Evolutionary conservation across 2,797 vertebrate genomes (phyloP).

Genomic region (Sebastes hubbsi): DNA sequence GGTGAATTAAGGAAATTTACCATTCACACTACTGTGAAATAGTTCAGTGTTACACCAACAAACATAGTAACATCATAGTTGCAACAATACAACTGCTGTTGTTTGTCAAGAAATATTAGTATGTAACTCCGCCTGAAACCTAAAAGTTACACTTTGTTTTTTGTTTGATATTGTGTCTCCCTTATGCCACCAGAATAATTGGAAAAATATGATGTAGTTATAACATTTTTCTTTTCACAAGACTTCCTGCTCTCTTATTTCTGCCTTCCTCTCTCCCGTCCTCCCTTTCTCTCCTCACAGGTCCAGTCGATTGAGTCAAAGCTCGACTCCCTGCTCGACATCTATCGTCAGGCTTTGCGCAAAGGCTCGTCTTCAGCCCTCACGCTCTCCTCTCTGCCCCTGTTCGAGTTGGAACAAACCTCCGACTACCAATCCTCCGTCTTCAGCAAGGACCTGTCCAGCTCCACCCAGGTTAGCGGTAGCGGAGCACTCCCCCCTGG

Average conservation of each 20-base stretch:
- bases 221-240: not conserved
- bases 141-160: not conserved
- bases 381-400: constrained; percentile 90
- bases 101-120: not conserved
- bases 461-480: constrained; percentile 87
- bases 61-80: not conserved
- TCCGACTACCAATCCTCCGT: constrained; percentile 94
- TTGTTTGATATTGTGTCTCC: not conserved
- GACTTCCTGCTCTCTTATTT: not conserved
- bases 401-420: constrained; percentile 95
- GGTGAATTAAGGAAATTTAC: not conserved
- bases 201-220: not conserved
- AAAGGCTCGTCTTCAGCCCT: constrained; percentile 94
- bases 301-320: constrained; percentile 98
- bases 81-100: not conserved
- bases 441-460: constrained; percentile 90
- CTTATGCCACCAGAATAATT: not conserved
- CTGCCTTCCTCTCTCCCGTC: not conserved
- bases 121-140: not conserved
- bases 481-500: constrained; percentile 58
- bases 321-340: constrained; percentile 94
- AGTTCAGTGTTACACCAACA: not conserved
- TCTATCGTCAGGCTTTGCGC: constrained; percentile 93
- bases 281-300: constrained; percentile 64
- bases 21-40: not conserved